A percentile compares a stretch with the other conserved stretches of the same genome.
These are phyloP conservation scores for Furnarius figulus DNA, from an alignment of 2,113 vertebrate species.

Conservation along the genomic window DNA sequence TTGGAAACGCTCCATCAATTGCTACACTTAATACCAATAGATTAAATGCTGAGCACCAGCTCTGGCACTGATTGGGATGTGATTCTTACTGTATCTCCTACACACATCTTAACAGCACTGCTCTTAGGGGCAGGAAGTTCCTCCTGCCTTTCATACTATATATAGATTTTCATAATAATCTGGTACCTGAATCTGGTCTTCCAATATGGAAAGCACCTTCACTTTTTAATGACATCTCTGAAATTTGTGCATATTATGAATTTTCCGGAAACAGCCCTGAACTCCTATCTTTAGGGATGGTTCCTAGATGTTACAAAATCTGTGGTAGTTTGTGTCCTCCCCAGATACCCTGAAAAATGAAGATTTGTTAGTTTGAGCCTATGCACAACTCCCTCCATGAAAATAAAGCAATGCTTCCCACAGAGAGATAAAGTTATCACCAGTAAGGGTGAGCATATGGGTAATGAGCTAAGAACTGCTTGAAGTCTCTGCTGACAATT, in stretches of 20 bases:
- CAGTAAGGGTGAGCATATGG: neutral
- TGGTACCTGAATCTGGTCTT: neutral
- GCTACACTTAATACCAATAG: neutral
- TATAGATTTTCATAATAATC: neutral
- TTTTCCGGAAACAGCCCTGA: neutral
- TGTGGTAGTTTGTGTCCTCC: neutral
- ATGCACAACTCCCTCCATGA: neutral
- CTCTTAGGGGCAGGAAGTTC: neutral
- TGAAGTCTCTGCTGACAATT: neutral
- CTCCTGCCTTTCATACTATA: neutral
- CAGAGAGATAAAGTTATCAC: neutral
- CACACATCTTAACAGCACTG: neutral
- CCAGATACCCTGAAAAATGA: neutral
- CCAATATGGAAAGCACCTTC: neutral
- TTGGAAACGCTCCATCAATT: neutral
- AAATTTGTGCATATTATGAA: neutral
- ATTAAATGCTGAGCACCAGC: neutral
- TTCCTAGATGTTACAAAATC: neutral
- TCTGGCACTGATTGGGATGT: neutral
- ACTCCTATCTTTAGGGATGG: neutral
- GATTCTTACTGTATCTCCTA: neutral
- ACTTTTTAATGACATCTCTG: neutral
- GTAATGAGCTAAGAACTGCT: neutral
- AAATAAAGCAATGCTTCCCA: constrained; percentile 5
- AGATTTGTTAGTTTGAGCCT: neutral